Conservation (phyloP, 2,888 invertebrate genomes). For the Strigamia crassipes region DNA sequence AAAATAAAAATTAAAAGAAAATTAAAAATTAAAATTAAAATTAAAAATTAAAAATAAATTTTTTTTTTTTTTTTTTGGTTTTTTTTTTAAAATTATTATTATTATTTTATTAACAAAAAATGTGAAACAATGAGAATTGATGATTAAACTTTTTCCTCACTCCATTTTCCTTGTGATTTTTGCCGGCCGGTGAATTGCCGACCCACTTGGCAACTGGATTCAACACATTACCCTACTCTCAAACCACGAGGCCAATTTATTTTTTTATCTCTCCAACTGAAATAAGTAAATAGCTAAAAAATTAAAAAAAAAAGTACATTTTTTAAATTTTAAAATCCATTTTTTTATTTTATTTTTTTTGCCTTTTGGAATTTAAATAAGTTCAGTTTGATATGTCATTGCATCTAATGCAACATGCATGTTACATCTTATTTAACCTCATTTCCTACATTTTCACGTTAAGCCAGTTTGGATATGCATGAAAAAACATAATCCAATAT, state of each 20-base stretch:
- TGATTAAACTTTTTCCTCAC: conserved; percentile 8
- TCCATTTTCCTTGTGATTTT: conserved; percentile 11
- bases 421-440: conserved; percentile 1
- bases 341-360: neutral
- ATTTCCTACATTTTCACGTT: conserved; percentile 17
- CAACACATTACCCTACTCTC: conserved; percentile 16
- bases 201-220: conserved; percentile 43
- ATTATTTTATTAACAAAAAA: neutral
- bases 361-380: neutral
- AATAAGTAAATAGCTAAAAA: too few relatives aligned
- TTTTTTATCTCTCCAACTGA: neutral
- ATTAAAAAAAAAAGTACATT: neutral
- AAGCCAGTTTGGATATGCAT: conserved; percentile 23
- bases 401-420: neutral
- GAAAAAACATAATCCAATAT: conserved; percentile 10
- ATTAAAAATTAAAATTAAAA: too few relatives aligned
- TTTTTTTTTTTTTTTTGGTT: neutral
- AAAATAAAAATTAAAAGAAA: neutral
- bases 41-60: too few relatives aligned
- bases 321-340: neutral
- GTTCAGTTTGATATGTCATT: neutral
- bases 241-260: neutral
- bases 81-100: neutral
- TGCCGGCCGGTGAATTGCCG: conserved; percentile 30
- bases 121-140: neutral